phyloP scores from a whole-genome alignment of 2,797 vertebrate species.

The Cuculus canorus region DNA sequence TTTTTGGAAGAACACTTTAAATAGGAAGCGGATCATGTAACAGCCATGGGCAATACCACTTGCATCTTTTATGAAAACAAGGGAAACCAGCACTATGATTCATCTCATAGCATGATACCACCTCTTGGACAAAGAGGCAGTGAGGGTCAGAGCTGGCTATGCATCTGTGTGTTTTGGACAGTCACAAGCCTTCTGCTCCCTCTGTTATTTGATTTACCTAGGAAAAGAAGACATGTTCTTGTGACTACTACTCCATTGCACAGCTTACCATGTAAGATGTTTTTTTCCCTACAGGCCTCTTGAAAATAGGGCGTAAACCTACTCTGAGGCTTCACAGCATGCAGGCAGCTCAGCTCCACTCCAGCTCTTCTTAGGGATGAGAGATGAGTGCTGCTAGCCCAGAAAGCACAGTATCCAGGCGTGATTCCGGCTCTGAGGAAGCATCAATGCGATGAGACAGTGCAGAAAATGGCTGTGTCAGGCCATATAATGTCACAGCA shows the following conservation, averaged over 20 bases:
- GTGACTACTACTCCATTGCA: background rate
- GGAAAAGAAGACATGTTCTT: background rate
- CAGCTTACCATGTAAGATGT: background rate
- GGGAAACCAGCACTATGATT: background rate
- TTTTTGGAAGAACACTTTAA: constrained; percentile 47
- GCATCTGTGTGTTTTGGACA: background rate
- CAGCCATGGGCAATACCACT: constrained; percentile 37
- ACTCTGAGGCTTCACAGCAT: background rate
- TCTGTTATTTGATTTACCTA: background rate
- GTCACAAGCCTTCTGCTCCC: background rate
- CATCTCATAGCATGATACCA: background rate
- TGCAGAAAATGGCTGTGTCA: background rate
- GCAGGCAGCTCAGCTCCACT: background rate
- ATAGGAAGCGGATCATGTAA: constrained; percentile 50
- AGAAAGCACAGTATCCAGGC: background rate
- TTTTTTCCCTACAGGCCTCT: background rate
- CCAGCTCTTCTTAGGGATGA: background rate
- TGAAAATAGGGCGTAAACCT: background rate
- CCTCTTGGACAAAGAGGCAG: background rate
- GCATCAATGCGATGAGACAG: accelerated
- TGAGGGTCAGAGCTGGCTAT: background rate
- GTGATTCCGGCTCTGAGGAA: background rate
- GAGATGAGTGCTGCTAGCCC: background rate
- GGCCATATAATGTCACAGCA: background rate
- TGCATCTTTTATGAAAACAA: constrained; percentile 21